Conservation (phyloP, 1,140 invertebrate species). For the Hylaeus volcanicus region DNA sequence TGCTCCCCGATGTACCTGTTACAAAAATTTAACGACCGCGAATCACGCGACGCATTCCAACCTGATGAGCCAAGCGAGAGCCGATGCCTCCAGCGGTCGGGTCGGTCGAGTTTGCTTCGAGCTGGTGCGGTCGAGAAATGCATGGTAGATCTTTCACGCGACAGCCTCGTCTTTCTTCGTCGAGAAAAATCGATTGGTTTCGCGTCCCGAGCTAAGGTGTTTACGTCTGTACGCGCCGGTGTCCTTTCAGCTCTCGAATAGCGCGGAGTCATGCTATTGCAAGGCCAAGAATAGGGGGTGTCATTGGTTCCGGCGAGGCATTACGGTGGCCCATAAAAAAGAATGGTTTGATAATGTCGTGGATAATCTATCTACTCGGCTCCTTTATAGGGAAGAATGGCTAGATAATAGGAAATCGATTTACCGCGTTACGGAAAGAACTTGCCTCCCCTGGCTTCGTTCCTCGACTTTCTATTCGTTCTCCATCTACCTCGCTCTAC, state of each 20-base stretch:
- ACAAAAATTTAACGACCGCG: no score
- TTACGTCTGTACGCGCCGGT: slow-evolving; percentile 31
- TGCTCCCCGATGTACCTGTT: not conserved
- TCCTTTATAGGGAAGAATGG: slow-evolving; percentile 52
- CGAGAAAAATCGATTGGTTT: not conserved
- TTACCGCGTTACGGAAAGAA: slow-evolving; percentile 49
- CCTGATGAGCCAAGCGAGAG: no score
- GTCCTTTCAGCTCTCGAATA: slow-evolving; percentile 15
- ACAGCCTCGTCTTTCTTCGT: not conserved
- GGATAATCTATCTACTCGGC: slow-evolving; percentile 61
- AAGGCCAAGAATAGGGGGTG: slow-evolving; percentile 36
- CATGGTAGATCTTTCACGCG: no score
- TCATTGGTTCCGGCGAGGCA: slow-evolving; percentile 44
- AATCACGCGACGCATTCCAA: no score
- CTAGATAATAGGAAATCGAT: slow-evolving; percentile 65
- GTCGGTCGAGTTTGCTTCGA: not conserved
- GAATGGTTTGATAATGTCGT: slow-evolving; percentile 54
- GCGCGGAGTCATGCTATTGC: slow-evolving; percentile 30
- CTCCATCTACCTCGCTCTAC: not conserved
- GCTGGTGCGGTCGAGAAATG: no score
- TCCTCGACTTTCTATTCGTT: slow-evolving; percentile 9
- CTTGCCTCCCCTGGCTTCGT: not conserved
- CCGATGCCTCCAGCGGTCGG: no score
- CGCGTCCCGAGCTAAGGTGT: slow-evolving; percentile 2
- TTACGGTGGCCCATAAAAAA: slow-evolving; percentile 48